These are phyloP conservation scores for Embidobia sp. DNA, from an alignment of 2,888 invertebrate genomes.

Conservation along the genomic window DNA sequence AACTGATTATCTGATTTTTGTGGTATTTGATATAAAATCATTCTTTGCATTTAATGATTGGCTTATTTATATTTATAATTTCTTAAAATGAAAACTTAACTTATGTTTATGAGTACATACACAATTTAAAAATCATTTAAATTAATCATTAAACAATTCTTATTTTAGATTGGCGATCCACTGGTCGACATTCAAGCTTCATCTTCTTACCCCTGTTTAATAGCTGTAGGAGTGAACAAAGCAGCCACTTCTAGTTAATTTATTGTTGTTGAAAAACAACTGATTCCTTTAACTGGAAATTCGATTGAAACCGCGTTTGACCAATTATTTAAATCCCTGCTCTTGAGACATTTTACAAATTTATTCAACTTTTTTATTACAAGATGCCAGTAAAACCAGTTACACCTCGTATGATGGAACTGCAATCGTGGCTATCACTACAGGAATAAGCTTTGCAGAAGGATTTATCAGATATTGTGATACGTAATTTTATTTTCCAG, in stretches of 20 bases:
- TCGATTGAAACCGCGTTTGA: slow-evolving; percentile 50
- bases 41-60: no score
- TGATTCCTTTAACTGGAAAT: slow-evolving; percentile 41
- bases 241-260: slow-evolving; percentile 39
- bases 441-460: no score
- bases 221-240: slow-evolving; percentile 56
- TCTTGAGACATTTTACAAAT: slow-evolving; percentile 45
- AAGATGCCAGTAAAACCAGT: slow-evolving; percentile 15
- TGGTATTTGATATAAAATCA: no score
- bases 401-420: slow-evolving; percentile 59
- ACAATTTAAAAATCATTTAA: no score
- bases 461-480: no score
- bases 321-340: slow-evolving; percentile 49
- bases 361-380: slow-evolving; percentile 56
- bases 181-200: background rate
- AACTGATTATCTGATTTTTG: no score
- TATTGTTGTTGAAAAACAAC: slow-evolving; percentile 29
- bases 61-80: no score
- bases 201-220: slow-evolving; percentile 38
- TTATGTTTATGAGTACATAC: no score
- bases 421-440: slow-evolving; percentile 50
- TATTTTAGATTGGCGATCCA: slow-evolving; percentile 36
- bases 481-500: no score
- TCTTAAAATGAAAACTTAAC: no score
- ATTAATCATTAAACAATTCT: no score